Conservation (phyloP, 2,113 vertebrate genomes). For the Pterocles orientalis region DNA sequence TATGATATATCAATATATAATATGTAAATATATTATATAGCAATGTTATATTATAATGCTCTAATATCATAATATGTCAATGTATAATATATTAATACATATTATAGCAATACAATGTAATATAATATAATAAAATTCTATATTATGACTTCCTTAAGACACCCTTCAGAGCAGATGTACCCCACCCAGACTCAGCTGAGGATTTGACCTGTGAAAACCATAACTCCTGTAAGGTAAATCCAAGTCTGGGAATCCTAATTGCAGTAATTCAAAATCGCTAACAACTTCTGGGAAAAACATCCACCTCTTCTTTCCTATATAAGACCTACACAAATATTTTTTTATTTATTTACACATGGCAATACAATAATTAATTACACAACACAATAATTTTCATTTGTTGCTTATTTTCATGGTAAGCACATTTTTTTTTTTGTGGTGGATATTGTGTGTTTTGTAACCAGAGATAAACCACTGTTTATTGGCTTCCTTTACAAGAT, state of each 20-base stretch:
- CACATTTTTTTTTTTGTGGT: background rate
- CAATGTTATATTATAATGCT: too few relatives aligned
- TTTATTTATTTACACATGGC: background rate
- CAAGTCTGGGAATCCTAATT: background rate
- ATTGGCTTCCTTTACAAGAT: background rate
- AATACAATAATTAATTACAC: background rate
- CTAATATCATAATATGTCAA: background rate
- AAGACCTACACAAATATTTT: background rate
- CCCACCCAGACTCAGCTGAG: background rate
- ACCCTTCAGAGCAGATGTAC: background rate
- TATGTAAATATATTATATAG: background rate
- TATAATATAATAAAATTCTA: background rate
- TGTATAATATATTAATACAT: too few relatives aligned
- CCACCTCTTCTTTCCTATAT: background rate
- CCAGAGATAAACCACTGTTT: background rate
- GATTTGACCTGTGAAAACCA: background rate
- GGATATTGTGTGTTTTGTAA: background rate
- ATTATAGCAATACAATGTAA: background rate
- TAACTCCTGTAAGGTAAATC: background rate
- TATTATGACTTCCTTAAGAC: background rate
- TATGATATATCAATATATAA: background rate
- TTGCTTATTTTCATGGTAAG: background rate
- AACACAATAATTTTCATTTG: background rate
- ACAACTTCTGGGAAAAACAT: rapidly evolving
- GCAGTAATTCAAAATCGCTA: background rate